Base-by-base conservation (phyloP, 2,113 vertebrate genomes). In the Polyodon spathula region DNA sequence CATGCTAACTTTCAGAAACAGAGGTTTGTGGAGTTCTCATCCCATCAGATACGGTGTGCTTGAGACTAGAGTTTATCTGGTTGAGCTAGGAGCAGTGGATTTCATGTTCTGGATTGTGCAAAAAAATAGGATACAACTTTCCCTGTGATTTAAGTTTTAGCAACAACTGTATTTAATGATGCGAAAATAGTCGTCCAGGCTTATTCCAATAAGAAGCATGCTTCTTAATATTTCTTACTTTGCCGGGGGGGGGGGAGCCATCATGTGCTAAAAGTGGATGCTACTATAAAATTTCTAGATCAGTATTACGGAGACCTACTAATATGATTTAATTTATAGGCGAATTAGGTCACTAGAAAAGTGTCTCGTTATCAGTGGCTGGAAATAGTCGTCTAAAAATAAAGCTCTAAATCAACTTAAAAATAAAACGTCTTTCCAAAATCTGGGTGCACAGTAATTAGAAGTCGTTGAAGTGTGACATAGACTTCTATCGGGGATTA, bases 331-430 rank as follows among this genome's bases (percentile, higher is more conserved):
- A 59, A 59, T 59, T 59, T 59, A 59, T 27, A 37, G 40, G 17
- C 27, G 58, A 59, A 59, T 59, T 59, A 59, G 58, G 6, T 44
- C 15, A 16, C 53, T 16, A 17, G 58, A 59, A 44, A 46, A 10
- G 15, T 27, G n/a, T 46, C 43, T 59, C 58, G 44, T 59, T 59
- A 43, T 10, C 17, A 46, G 14, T 11, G 8, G 15, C 40, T 44
- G 41, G 44, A 11, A 46, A 43, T 59, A 59, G 41, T 44, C 17
- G 5, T 41, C 41, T 44, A 59, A 55, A 59, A 59, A 59, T 59
- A 59, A 59, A 59, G 58, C 58, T 6, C 17, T 59, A 44, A 59
- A 59, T 59, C 43, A 59, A 59, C 12, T 37, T 44, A 59, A 59
- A 59, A 59, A 46, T 44, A 59, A 46, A 59, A 27, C 6, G 37